Evolutionary conservation across 1,140 invertebrate species (phyloP), one percentile per base, ranked within the genome.

Genomic region (Aphis craccivora): DNA sequence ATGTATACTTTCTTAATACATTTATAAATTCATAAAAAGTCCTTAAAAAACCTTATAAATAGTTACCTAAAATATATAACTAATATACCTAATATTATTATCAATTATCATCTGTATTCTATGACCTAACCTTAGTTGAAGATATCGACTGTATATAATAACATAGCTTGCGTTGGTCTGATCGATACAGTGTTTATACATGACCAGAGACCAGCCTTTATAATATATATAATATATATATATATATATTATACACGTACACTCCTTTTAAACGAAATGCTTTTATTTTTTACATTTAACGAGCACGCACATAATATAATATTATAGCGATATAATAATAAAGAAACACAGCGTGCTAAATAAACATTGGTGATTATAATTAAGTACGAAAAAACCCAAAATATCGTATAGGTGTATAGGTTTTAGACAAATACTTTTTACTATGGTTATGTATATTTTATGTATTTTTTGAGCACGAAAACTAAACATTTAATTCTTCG

Each of bases 201-300:
- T 76, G n/a, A 76, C 60, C 30, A 76, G 30, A 76, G 60, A 76
- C 60, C 30, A 76, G 60, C 60, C 30, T 76, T 76, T 76, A 67
- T 76, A 76, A 67, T 67, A 30, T 18, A 20, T 20, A 51, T 37
- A 14, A 67, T 67, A 67, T 67, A 67, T 53, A 22, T 53, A 53
- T 67, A 67, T 67, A 67, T 67, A n/a, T n/a, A 60, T 60, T 67
- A n/a, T n/a, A 67, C 4, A n/a, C 14, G 4, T 67, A 67, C n/a
- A 18, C 30, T 76, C 14, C 30, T n/a, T 76, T 76, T 76, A 76
- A 67, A 76, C 60, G 11, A 76, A 76, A 76, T 14, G 30, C n/a
- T 76, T 76, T 76, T 76, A 76, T 76, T 76, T 76, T 67, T 76
- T 76, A 76, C n/a, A 76, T 76, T 76, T 76, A 76, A 76, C 60